Percentiles rank a stretch among this genome's conserved stretches.
These are phyloP conservation scores for Ceratosolen fusciceps DNA, from an alignment of 1,140 invertebrate genomes.

Conservation along the genomic window DNA sequence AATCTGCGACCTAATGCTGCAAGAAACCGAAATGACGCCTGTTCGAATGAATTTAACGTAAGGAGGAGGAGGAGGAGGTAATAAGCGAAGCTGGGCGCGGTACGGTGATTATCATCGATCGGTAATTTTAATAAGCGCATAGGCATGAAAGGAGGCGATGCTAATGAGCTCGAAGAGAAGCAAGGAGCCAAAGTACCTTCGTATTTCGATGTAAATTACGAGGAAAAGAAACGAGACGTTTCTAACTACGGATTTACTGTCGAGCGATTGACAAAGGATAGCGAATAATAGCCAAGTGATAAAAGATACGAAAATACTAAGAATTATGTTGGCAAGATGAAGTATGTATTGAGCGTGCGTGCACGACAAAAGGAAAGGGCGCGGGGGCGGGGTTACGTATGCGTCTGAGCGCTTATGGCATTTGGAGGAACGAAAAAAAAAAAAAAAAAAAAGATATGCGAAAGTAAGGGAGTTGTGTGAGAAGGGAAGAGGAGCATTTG, in stretches of 20 bases:
- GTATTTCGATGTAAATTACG: not conserved
- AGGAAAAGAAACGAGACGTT: too few relatives aligned
- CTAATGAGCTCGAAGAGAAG: not conserved
- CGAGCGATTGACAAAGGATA: not conserved
- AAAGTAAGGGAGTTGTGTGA: not conserved
- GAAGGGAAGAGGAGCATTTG: constrained; percentile 54
- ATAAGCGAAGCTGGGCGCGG: too few relatives aligned
- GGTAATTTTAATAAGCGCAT: constrained; percentile 2
- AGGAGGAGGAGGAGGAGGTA: too few relatives aligned
- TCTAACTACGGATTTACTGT: not conserved
- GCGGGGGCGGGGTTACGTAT: constrained; percentile 9
- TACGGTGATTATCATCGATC: not conserved
- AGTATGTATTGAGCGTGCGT: too few relatives aligned
- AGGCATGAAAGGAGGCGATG: not conserved
- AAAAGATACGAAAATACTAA: not conserved
- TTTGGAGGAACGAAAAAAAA: not conserved
- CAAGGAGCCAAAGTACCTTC: not conserved
- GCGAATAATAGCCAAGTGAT: not conserved
- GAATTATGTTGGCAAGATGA: too few relatives aligned
- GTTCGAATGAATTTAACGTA: too few relatives aligned
- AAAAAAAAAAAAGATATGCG: constrained; percentile 23
- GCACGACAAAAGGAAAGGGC: not conserved
- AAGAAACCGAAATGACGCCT: too few relatives aligned
- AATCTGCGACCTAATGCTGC: too few relatives aligned
- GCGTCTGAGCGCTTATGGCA: constrained; percentile 14